phyloP scores from a whole-genome alignment of 2,797 vertebrate species.

The Enteromius viviparus region DNA sequence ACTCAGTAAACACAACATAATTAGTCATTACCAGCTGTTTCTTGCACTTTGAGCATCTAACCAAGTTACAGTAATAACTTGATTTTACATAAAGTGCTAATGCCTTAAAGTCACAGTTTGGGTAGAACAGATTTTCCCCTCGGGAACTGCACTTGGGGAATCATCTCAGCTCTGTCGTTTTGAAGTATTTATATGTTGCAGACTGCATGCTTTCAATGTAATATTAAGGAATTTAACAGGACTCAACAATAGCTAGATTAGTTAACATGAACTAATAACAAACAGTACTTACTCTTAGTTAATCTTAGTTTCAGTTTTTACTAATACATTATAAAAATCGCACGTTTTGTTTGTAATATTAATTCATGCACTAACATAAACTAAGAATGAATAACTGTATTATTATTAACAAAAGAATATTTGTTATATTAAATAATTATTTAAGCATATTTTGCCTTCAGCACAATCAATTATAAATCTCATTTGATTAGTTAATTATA shows the following conservation, averaged over 20 bases:
- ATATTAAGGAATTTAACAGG: not conserved
- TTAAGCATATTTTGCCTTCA: too few relatives aligned
- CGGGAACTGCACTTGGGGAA: not conserved
- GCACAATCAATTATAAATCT: too few relatives aligned
- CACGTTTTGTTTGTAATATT: too few relatives aligned
- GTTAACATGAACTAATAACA: too few relatives aligned
- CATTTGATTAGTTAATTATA: too few relatives aligned
- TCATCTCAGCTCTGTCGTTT: not conserved
- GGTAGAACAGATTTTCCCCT: not conserved
- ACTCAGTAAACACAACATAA: constrained; percentile 70
- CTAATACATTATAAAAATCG: too few relatives aligned
- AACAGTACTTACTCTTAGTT: too few relatives aligned
- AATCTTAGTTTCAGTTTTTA: too few relatives aligned
- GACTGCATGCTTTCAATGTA: not conserved
- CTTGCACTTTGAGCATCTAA: constrained; percentile 61
- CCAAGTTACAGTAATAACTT: constrained; percentile 30
- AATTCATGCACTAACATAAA: too few relatives aligned
- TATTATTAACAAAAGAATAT: too few relatives aligned
- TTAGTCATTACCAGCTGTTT: constrained; percentile 45
- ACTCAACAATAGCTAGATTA: not conserved
- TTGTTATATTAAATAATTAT: too few relatives aligned
- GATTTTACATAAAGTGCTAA: constrained; percentile 20
- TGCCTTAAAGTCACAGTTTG: not conserved
- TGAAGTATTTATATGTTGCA: not conserved
- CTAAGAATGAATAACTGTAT: too few relatives aligned